Conservation (phyloP, 2,888 invertebrate species). For the Auanema freiburgensis region DNA sequence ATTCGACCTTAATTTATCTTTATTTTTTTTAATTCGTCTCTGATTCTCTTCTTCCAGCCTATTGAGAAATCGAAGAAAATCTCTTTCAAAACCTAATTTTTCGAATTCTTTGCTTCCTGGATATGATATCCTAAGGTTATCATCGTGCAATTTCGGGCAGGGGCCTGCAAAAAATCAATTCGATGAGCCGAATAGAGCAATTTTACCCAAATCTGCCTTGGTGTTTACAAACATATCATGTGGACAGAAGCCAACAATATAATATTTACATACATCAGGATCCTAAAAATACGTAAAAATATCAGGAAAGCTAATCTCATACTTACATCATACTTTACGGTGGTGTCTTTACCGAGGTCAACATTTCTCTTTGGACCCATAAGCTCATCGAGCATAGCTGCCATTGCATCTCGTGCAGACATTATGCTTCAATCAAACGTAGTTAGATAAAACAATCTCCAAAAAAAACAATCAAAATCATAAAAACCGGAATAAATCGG, state of each 20-base stretch:
- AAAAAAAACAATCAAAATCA: neutral
- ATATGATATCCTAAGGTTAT: slow-evolving; percentile 84
- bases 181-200: neutral
- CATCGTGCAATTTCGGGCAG: slow-evolving; percentile 92
- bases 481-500: slow-evolving; percentile 5
- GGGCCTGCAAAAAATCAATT: slow-evolving; percentile 69
- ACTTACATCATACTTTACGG: slow-evolving; percentile 35
- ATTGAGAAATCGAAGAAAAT: slow-evolving; percentile 37
- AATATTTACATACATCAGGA: slow-evolving; percentile 90
- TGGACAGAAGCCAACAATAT: slow-evolving; percentile 94
- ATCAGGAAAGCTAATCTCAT: slow-evolving; percentile 2
- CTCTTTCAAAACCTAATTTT: slow-evolving; percentile 51
- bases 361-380: slow-evolving; percentile 58
- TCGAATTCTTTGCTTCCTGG: slow-evolving; percentile 37
- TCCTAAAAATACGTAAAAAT: slow-evolving; percentile 37
- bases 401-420: slow-evolving; percentile 52
- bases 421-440: slow-evolving; percentile 16
- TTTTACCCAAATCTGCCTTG: slow-evolving; percentile 81
- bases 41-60: slow-evolving; percentile 50
- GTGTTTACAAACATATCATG: slow-evolving; percentile 98
- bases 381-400: slow-evolving; percentile 58
- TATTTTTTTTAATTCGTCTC: slow-evolving; percentile 45
- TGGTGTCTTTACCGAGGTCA: slow-evolving; percentile 35
- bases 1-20: slow-evolving; percentile 35
- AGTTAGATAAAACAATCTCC: neutral